These are phyloP conservation scores for Athene noctua DNA, from an alignment of 2,113 vertebrate genomes.

Conservation along the genomic window DNA sequence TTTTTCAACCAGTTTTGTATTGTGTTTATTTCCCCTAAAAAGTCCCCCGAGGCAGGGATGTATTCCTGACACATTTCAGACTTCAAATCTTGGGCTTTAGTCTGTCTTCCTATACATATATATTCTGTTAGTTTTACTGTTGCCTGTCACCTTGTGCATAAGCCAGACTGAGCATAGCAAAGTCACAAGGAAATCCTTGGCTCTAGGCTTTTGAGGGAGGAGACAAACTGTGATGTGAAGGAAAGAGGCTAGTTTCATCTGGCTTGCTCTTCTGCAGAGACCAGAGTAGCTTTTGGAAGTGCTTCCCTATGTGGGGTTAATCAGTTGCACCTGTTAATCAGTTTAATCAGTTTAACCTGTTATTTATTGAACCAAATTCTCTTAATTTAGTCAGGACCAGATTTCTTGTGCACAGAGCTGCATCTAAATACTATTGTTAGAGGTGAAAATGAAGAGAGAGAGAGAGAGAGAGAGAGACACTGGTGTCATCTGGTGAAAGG, in stretches of 20 bases:
- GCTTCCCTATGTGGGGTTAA: neutral
- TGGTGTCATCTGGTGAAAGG: neutral
- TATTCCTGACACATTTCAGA: conserved; percentile 1
- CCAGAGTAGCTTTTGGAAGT: neutral
- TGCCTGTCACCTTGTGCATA: neutral
- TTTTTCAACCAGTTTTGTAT: neutral
- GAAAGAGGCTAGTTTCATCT: neutral
- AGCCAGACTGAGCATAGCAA: neutral
- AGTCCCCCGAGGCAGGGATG: neutral
- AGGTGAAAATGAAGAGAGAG: neutral
- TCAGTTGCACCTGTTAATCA: neutral
- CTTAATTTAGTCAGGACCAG: neutral
- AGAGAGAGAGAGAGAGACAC: neutral
- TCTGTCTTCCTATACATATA: neutral
- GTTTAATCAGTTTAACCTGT: neutral
- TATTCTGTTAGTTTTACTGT: neutral
- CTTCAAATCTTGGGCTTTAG: neutral
- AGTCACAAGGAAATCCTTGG: neutral
- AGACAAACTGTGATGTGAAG: neutral
- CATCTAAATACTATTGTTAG: neutral
- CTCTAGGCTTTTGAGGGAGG: neutral
- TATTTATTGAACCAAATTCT: neutral
- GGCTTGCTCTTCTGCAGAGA: neutral
- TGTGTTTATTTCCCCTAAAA: conserved; percentile 11
- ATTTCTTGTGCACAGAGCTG: neutral